Evolutionary conservation across 2,797 vertebrate species (phyloP).

Genomic region (Enteromius mattozi): DNA sequence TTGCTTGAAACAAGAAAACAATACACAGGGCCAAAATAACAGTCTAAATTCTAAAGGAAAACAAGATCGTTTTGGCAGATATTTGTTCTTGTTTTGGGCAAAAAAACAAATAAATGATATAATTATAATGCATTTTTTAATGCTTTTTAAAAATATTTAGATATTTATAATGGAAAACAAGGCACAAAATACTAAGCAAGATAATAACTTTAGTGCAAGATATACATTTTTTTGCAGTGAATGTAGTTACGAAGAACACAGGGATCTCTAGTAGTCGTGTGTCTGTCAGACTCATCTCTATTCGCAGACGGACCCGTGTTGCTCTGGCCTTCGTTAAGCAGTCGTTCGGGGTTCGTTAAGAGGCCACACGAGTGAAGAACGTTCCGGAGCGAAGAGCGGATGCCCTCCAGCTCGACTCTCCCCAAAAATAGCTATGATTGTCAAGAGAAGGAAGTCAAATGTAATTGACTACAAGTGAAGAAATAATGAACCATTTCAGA

Average conservation of each 20-base stretch:
- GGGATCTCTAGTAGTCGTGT: not conserved
- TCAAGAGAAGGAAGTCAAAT: slow-evolving; percentile 83
- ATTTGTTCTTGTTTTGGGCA: not conserved
- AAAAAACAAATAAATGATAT: too few species aligned
- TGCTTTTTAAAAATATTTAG: too few species aligned
- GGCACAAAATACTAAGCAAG: not conserved
- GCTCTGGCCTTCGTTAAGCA: slow-evolving; percentile 47
- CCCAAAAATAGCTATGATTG: slow-evolving; percentile 83
- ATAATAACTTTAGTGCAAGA: not conserved
- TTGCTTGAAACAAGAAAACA: too few species aligned
- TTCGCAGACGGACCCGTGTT: not conserved
- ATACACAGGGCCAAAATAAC: too few species aligned
- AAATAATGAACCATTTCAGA: slow-evolving; percentile 84
- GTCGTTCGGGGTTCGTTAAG: slow-evolving; percentile 47
- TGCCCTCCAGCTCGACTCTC: slow-evolving; percentile 74
- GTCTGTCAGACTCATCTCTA: not conserved
- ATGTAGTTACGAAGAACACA: not conserved
- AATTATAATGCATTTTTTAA: too few species aligned
- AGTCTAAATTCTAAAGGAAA: too few species aligned
- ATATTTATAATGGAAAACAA: too few species aligned
- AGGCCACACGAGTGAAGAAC: slow-evolving; percentile 47
- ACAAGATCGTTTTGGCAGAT: not conserved
- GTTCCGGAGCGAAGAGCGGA: slow-evolving; percentile 66
- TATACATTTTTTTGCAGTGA: not conserved
- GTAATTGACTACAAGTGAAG: slow-evolving; percentile 84